Evolutionary conservation across 1,140 invertebrate genomes (phyloP).

Genomic region (Teleogryllus occipitalis): DNA sequence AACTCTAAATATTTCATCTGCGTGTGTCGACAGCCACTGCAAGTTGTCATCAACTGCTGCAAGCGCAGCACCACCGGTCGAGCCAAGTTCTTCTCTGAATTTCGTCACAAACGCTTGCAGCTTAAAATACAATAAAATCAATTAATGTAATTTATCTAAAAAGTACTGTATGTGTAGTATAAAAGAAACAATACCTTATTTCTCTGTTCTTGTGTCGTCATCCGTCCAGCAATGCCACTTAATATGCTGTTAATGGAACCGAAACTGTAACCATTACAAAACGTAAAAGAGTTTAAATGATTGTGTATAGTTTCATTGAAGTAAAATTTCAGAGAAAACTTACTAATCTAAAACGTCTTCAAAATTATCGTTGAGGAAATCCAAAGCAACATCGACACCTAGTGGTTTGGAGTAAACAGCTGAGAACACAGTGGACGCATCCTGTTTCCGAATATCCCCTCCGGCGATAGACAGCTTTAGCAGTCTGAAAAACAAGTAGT

Average conservation of each 20-base stretch:
- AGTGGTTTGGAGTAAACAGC: conserved; percentile 10
- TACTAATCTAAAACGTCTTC: neutral
- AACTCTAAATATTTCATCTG: neutral
- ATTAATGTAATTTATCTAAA: neutral
- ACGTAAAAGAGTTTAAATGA: no score
- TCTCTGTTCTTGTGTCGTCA: no score
- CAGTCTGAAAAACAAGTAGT: no score
- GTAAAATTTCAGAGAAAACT: neutral
- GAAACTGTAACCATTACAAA: no score
- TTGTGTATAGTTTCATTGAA: no score
- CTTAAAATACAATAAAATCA: neutral
- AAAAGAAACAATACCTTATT: neutral
- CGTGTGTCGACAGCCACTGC: neutral
- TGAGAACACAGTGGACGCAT: conserved; percentile 10
- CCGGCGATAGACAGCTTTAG: no score
- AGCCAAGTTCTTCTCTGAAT: neutral
- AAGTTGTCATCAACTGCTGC: neutral
- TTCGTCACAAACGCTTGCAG: neutral
- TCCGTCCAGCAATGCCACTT: no score
- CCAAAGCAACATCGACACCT: conserved; percentile 4
- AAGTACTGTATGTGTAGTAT: neutral
- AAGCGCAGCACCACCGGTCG: neutral
- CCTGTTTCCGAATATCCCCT: conserved; percentile 10
- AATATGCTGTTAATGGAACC: no score
- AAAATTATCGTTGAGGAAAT: conserved; percentile 6